Percentiles rank a stretch among this genome's conserved stretches.
These are phyloP conservation scores for Cynodonichthys magdalenae DNA, from an alignment of 2,797 vertebrate species.

Conservation along the genomic window DNA sequence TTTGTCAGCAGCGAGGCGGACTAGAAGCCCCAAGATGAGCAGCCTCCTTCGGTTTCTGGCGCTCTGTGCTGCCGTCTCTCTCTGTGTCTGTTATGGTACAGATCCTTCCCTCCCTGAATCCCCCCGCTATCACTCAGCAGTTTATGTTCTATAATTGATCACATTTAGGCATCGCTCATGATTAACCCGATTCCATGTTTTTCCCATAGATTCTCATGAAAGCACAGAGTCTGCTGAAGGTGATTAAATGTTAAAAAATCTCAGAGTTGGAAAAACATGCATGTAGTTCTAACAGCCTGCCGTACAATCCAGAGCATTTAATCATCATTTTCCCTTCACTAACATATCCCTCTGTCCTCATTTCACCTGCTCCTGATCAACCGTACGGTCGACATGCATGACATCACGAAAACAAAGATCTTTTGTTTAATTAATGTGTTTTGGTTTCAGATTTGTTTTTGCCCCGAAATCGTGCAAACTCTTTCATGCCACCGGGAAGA, in stretches of 20 bases:
- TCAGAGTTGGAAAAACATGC: constrained; percentile 63
- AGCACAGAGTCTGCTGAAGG: constrained; percentile 83
- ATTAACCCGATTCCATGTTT: constrained; percentile 61
- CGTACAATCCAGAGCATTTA: background rate
- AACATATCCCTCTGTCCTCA: background rate
- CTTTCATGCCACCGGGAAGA: constrained; percentile 66
- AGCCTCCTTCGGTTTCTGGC: constrained; percentile 65
- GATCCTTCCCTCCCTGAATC: background rate
- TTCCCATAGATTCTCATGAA: constrained; percentile 80
- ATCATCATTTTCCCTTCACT: constrained; percentile 18
- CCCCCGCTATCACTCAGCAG: background rate
- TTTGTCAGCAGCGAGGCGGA: constrained; percentile 31
- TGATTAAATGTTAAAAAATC: constrained; percentile 60
- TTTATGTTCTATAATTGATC: background rate
- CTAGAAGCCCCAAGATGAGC: constrained; percentile 63
- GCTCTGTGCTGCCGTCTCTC: constrained; percentile 55
- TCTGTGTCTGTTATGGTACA: constrained; percentile 69
- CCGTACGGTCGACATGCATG: background rate
- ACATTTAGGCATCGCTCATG: constrained; percentile 22
- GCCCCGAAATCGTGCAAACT: constrained; percentile 68
- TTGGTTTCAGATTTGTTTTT: constrained; percentile 74
- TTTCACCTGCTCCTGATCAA: background rate
- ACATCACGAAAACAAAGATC: background rate
- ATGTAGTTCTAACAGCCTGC: constrained; percentile 42
- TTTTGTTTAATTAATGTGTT: constrained; percentile 29